Evolutionary conservation across 2,113 vertebrate genomes (phyloP).

Genomic region (Suncus etruscus): DNA sequence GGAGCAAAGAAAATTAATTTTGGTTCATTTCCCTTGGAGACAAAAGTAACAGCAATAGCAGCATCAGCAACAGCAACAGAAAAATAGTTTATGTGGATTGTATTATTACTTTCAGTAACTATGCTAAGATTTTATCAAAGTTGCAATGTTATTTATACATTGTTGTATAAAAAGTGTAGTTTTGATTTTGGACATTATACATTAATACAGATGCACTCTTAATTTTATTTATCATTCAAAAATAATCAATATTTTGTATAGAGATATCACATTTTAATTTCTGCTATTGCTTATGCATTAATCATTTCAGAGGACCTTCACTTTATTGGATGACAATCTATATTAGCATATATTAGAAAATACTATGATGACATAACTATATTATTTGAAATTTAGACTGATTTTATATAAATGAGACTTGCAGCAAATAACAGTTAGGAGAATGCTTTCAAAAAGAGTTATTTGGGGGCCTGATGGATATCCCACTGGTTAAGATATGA

Average conservation of each 20-base stretch:
- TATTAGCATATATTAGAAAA: neutral
- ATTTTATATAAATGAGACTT: too few species aligned
- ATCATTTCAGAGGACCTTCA: slow-evolving; percentile 9
- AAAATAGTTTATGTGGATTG: neutral
- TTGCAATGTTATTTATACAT: neutral
- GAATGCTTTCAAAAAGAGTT: neutral
- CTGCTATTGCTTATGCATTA: neutral
- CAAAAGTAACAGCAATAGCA: neutral
- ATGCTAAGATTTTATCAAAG: neutral
- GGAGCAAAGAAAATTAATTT: neutral
- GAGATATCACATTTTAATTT: neutral
- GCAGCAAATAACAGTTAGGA: neutral
- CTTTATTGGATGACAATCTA: neutral
- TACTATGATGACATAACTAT: neutral
- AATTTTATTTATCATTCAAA: neutral
- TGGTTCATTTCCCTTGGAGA: neutral
- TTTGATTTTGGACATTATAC: neutral
- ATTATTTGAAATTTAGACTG: too few species aligned
- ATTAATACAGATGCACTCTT: neutral
- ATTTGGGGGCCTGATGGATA: neutral
- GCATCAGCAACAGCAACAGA: neutral
- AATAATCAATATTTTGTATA: neutral
- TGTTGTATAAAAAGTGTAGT: neutral
- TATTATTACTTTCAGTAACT: neutral
- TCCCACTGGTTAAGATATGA: too few species aligned